Conservation (phyloP, 2,113 vertebrate species). For the Collichthys lucidus region DNA sequence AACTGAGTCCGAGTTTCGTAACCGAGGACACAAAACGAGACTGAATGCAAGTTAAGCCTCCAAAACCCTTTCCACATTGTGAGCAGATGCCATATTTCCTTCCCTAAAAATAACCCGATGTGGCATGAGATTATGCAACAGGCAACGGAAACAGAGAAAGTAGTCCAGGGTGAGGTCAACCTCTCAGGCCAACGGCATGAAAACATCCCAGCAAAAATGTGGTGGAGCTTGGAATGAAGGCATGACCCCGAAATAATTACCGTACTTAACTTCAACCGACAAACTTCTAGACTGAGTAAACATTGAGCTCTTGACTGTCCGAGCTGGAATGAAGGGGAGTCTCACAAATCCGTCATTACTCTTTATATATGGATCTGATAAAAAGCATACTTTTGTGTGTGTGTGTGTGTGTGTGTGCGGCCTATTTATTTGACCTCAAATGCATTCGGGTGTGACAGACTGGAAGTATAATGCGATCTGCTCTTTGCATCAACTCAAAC, state of each 20-base stretch:
- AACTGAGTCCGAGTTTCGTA: background rate
- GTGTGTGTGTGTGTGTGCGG: background rate
- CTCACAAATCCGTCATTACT: background rate
- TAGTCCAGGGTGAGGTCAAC: conserved; percentile 23
- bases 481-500: background rate
- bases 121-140: conserved; percentile 41
- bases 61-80: conserved; percentile 22
- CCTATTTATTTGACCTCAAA: conserved; percentile 7
- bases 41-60: background rate
- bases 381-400: background rate
- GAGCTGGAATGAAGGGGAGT: background rate
- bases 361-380: conserved; percentile 9
- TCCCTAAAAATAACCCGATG: conserved; percentile 41
- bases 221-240: background rate
- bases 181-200: conserved; percentile 8
- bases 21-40: background rate
- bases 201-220: conserved; percentile 26
- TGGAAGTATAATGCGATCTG: conserved; percentile 8
- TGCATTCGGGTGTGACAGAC: conserved; percentile 16
- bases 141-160: conserved; percentile 14
- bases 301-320: background rate
- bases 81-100: conserved; percentile 37
- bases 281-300: conserved; percentile 28
- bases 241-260: conserved; percentile 33
- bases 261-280: conserved; percentile 27